Percentiles rank a stretch among this genome's conserved stretches.
phyloP scores from a whole-genome alignment of 2,888 invertebrate species.

The Drosophila lutescens region DNA sequence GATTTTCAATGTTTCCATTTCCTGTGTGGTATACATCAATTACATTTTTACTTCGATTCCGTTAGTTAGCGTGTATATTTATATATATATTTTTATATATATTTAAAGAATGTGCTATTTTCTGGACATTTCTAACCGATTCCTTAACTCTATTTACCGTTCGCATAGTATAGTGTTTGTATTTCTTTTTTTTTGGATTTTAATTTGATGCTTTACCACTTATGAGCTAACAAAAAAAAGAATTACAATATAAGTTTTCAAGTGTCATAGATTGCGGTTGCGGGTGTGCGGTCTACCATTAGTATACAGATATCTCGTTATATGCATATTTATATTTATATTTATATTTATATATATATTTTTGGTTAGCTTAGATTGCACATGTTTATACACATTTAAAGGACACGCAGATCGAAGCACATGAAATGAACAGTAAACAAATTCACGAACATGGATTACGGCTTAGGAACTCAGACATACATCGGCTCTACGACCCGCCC shows the following conservation, averaged over 20 bases:
- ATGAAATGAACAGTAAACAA: slow-evolving; percentile 78
- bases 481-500: slow-evolving; percentile 62
- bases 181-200: slow-evolving; percentile 12
- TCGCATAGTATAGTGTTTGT: slow-evolving; percentile 33
- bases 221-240: slow-evolving; percentile 65
- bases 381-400: slow-evolving; percentile 76
- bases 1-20: background rate
- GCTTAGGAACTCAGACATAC: slow-evolving; percentile 75
- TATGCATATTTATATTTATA: slow-evolving; percentile 31
- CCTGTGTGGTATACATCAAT: slow-evolving; percentile 66
- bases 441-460: slow-evolving; percentile 79
- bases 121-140: slow-evolving; percentile 34
- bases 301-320: slow-evolving; percentile 43
- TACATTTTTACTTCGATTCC: slow-evolving; percentile 48
- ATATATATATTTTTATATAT: slow-evolving; percentile 21
- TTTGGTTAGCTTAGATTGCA: slow-evolving; percentile 66
- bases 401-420: slow-evolving; percentile 76
- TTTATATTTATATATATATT: slow-evolving; percentile 29
- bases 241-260: slow-evolving; percentile 57
- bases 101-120: slow-evolving; percentile 44
- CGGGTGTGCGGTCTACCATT: slow-evolving; percentile 29
- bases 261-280: slow-evolving; percentile 41
- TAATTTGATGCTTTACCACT: slow-evolving; percentile 29
- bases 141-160: slow-evolving; percentile 31
- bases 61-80: slow-evolving; percentile 35